Evolutionary conservation across 2,797 vertebrate genomes (phyloP).

Genomic region (Enteromius paludinosus): DNA sequence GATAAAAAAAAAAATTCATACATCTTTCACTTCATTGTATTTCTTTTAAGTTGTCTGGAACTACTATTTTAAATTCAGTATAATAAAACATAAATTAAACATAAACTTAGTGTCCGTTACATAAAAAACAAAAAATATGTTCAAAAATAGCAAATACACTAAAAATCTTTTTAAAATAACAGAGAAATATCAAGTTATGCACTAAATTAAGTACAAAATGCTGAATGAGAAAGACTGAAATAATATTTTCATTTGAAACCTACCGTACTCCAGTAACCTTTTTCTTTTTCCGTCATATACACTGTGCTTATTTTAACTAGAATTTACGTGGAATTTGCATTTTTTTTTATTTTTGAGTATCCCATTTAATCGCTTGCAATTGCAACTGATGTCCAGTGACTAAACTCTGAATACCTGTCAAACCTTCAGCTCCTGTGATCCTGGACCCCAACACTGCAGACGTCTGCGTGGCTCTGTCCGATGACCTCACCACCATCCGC

Average conservation of each 20-base stretch:
- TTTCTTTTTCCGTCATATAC: background rate
- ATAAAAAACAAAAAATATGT: background rate
- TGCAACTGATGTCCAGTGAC: background rate
- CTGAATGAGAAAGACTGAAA: background rate
- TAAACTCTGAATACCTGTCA: background rate
- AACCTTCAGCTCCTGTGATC: conserved; percentile 65
- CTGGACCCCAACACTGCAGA: conserved; percentile 72
- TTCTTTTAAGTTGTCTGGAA: too few relatives aligned
- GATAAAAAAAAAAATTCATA: too few relatives aligned
- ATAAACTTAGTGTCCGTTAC: background rate
- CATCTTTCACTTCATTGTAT: too few relatives aligned
- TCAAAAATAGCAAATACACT: background rate
- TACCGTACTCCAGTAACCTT: background rate
- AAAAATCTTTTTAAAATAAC: background rate
- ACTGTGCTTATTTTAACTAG: background rate
- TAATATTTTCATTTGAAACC: background rate
- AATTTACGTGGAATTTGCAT: background rate
- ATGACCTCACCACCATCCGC: conserved; percentile 66
- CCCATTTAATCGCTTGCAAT: background rate
- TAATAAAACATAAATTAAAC: too few relatives aligned
- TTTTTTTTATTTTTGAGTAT: background rate
- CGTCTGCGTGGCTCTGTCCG: conserved; percentile 63
- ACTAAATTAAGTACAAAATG: background rate
- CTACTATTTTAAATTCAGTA: too few relatives aligned
- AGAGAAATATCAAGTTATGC: background rate